Evolutionary conservation across 2,888 invertebrate species (phyloP).

Genomic region (Chesias legatella): DNA sequence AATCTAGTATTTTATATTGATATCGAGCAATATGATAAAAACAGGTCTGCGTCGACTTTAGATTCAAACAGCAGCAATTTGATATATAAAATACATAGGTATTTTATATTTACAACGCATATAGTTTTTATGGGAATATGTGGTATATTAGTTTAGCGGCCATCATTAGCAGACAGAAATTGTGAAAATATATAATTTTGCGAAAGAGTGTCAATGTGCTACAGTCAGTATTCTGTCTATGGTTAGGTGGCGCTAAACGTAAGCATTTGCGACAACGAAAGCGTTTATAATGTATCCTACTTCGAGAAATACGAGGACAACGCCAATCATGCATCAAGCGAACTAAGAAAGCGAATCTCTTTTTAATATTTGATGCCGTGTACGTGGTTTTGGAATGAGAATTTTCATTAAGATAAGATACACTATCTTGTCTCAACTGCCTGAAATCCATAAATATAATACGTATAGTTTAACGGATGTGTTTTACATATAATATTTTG

Average conservation of each 20-base stretch:
- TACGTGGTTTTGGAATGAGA: neutral
- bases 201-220: constrained; percentile 20
- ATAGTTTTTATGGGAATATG: constrained; percentile 59
- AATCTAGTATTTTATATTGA: no score
- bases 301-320: constrained; percentile 30
- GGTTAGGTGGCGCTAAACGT: constrained; percentile 28
- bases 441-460: neutral
- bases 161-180: constrained; percentile 15
- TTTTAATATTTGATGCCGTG: constrained; percentile 4
- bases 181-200: neutral
- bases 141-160: constrained; percentile 41
- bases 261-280: constrained; percentile 40
- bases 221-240: constrained; percentile 24
- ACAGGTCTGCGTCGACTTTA: neutral
- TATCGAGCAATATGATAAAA: no score
- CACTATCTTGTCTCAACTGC: no score
- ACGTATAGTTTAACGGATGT: neutral
- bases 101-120: constrained; percentile 24
- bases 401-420: no score
- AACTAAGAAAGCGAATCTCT: constrained; percentile 30
- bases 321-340: constrained; percentile 26
- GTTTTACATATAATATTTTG: constrained; percentile 13
- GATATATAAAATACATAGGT: constrained; percentile 22
- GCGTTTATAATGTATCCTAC: constrained; percentile 25
- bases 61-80: neutral